Conservation (phyloP, 2,113 vertebrate species). For the Phaethornis superciliosus region DNA sequence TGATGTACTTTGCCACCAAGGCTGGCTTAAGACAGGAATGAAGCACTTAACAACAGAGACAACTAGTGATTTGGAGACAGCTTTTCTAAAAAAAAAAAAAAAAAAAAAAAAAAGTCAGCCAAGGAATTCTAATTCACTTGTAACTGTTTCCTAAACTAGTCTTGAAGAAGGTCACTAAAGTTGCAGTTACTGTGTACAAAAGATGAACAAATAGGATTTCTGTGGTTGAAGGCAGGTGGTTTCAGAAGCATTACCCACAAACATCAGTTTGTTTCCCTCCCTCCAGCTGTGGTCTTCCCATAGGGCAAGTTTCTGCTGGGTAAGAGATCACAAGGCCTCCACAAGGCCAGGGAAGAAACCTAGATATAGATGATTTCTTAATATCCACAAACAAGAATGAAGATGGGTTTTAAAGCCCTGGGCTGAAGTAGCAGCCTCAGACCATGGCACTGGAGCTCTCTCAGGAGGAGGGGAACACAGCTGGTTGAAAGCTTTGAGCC, state of each 20-base stretch:
- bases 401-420: neutral
- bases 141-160: neutral
- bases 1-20: neutral
- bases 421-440: neutral
- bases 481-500: neutral
- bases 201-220: neutral
- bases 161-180: neutral
- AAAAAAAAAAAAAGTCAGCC: neutral
- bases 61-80: neutral
- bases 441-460: neutral
- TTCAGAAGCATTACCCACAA: neutral
- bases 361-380: neutral
- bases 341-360: neutral
- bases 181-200: neutral
- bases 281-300: neutral
- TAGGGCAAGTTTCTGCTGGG: neutral
- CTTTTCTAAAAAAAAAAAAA: neutral
- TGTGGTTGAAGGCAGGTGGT: neutral
- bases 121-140: neutral
- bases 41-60: neutral
- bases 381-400: neutral
- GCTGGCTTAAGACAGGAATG: neutral
- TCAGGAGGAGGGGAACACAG: neutral
- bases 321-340: neutral
- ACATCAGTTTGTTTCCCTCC: neutral